Percentiles rank a stretch among this genome's conserved stretches.
phyloP scores from a whole-genome alignment of 2,113 vertebrate species.

The Paracanthobrama guichenoti region DNA sequence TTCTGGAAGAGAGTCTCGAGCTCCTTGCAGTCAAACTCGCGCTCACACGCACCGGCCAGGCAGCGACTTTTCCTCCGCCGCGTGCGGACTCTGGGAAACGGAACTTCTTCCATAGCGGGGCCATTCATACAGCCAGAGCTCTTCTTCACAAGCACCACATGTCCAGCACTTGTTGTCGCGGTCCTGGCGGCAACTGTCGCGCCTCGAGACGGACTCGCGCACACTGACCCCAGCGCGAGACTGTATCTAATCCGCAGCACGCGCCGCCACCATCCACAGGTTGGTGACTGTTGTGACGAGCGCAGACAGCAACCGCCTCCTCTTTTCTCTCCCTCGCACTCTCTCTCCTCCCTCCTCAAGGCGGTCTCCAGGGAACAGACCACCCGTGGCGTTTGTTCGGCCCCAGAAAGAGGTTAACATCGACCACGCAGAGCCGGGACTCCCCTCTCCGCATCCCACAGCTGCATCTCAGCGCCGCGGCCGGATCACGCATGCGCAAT shows the following conservation, averaged over 20 bases:
- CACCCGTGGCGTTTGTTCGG: conserved; percentile 62
- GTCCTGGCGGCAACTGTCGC: neutral
- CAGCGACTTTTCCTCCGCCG: conserved; percentile 83
- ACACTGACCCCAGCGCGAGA: conserved; percentile 46
- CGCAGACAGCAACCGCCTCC: conserved; percentile 46
- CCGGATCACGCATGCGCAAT: conserved; percentile 70
- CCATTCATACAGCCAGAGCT: conserved; percentile 88
- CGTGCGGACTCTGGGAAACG: conserved; percentile 85
- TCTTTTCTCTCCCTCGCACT: conserved; percentile 37
- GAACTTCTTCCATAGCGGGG: conserved; percentile 91
- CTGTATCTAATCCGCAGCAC: conserved; percentile 50
- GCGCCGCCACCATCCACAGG: conserved; percentile 70
- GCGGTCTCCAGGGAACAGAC: conserved; percentile 55
- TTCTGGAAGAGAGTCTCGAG: conserved; percentile 94
- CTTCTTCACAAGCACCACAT: conserved; percentile 29
- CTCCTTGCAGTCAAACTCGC: conserved; percentile 92
- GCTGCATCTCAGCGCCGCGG: conserved; percentile 39
- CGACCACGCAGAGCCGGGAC: conserved; percentile 53
- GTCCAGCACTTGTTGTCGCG: conserved; percentile 19
- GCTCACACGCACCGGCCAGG: conserved; percentile 79
- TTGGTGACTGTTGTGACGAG: conserved; percentile 64
- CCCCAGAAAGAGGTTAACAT: conserved; percentile 60
- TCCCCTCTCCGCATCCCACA: conserved; percentile 57
- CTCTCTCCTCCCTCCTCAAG: conserved; percentile 34
- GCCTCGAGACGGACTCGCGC: neutral